phyloP scores from a whole-genome alignment of 92 coral and sea anemone species.

The Zoanthus sansibaricus region DNA sequence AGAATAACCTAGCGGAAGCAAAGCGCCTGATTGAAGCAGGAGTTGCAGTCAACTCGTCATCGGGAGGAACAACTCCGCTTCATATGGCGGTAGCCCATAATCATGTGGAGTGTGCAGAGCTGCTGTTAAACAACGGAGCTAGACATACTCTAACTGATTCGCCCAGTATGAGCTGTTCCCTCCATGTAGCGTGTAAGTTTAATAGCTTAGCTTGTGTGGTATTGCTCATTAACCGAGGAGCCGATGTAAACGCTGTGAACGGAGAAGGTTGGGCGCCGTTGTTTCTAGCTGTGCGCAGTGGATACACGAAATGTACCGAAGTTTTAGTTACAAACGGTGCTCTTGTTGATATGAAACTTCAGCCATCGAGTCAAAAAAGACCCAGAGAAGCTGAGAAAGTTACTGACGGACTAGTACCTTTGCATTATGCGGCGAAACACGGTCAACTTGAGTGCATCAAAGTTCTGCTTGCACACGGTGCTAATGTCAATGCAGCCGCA shows the following conservation, averaged over 20 bases:
- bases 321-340: conserved; percentile 62
- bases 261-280: conserved; percentile 77
- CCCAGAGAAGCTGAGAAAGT: conserved; percentile 44
- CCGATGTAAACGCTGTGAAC: conserved; percentile 69
- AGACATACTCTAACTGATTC: conserved; percentile 60
- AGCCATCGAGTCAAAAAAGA: conserved; percentile 32
- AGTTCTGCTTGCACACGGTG: conserved; percentile 59
- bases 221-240: conserved; percentile 61
- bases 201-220: conserved; percentile 75
- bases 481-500: conserved; percentile 49
- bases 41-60: conserved; percentile 65
- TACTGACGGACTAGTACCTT: conserved; percentile 62
- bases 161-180: conserved; percentile 57
- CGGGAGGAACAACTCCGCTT: conserved; percentile 71
- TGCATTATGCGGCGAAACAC: conserved; percentile 75
- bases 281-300: conserved; percentile 71
- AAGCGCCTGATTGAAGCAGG: conserved; percentile 62
- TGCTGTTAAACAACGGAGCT: conserved; percentile 66
- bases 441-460: conserved; percentile 69
- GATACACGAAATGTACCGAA: conserved; percentile 61
- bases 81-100: conserved; percentile 76
- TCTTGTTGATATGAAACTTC: conserved; percentile 49
- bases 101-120: conserved; percentile 77
- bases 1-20: conserved; percentile 64
- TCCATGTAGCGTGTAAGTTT: conserved; percentile 72